Percentiles rank a stretch among this genome's conserved stretches.
phyloP scores from a whole-genome alignment of 2,113 vertebrate species.

The Protobothrops mucrosquamatus region DNA sequence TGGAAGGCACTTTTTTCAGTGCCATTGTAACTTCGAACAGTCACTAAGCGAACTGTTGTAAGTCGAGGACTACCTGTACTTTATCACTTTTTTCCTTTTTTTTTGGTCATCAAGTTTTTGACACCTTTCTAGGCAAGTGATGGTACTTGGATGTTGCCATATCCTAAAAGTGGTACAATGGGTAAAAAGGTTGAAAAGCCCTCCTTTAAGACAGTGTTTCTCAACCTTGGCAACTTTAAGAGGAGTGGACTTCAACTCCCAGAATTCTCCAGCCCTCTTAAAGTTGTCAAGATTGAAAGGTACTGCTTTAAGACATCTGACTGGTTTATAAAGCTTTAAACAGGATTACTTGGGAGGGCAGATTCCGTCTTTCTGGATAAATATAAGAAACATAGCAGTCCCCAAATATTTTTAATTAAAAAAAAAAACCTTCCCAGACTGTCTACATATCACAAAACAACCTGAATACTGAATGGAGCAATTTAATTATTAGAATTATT shows the following conservation, averaged over 20 bases:
- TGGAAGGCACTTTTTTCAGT: too few relatives aligned
- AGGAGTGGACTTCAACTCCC: background rate
- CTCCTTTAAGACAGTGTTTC: background rate
- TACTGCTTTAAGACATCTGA: background rate
- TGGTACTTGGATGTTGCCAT: too few relatives aligned
- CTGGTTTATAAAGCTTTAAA: conserved; percentile 25
- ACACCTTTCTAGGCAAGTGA: too few relatives aligned
- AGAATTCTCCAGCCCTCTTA: background rate
- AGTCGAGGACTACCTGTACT: too few relatives aligned
- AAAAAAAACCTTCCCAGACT: background rate
- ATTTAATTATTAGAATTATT: background rate
- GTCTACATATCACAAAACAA: background rate
- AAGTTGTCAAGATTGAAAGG: background rate
- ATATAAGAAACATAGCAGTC: background rate
- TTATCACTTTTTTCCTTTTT: too few relatives aligned
- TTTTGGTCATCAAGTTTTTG: too few relatives aligned
- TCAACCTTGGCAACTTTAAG: background rate
- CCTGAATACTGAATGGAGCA: background rate
- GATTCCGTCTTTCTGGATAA: background rate
- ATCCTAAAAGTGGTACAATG: too few relatives aligned
- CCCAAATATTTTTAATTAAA: background rate
- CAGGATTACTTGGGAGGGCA: background rate
- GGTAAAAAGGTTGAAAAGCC: too few relatives aligned
- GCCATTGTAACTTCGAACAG: too few relatives aligned
- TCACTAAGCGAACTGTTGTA: too few relatives aligned